Conservation (phyloP, 2,113 vertebrate genomes). For the Chaetura pelagica region DNA sequence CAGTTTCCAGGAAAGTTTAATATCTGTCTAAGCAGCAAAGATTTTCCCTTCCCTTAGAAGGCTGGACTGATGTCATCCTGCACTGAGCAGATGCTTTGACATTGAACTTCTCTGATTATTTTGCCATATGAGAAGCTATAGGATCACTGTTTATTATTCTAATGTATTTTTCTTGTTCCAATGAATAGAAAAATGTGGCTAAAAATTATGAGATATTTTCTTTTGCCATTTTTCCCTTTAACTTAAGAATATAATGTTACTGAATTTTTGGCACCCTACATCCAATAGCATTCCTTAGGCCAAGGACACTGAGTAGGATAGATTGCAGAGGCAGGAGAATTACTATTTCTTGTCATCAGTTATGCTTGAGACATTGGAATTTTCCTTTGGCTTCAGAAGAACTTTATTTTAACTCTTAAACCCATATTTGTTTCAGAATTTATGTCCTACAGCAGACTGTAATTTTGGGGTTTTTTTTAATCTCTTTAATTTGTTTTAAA, state of each 20-base stretch:
- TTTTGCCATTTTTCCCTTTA: background rate
- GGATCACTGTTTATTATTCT: background rate
- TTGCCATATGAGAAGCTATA: background rate
- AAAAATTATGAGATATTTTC: background rate
- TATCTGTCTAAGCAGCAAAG: background rate
- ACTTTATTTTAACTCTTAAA: slow-evolving; percentile 13
- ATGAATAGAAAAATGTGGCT: background rate
- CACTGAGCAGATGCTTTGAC: background rate
- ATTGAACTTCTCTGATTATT: slow-evolving; percentile 5
- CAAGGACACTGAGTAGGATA: background rate
- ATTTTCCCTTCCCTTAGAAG: background rate
- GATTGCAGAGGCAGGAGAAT: background rate
- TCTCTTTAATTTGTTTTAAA: background rate
- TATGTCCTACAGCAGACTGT: background rate
- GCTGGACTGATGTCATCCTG: background rate
- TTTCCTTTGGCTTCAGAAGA: background rate
- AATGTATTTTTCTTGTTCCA: background rate
- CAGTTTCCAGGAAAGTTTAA: slow-evolving; percentile 18
- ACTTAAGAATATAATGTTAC: background rate
- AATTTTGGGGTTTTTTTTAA: background rate
- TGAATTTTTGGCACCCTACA: background rate
- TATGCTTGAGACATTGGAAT: background rate
- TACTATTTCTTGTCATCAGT: background rate
- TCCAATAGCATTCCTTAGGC: background rate
- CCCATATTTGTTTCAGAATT: background rate